Conservation (phyloP, 2,113 vertebrate genomes). For the Amphilophus citrinellus region DNA sequence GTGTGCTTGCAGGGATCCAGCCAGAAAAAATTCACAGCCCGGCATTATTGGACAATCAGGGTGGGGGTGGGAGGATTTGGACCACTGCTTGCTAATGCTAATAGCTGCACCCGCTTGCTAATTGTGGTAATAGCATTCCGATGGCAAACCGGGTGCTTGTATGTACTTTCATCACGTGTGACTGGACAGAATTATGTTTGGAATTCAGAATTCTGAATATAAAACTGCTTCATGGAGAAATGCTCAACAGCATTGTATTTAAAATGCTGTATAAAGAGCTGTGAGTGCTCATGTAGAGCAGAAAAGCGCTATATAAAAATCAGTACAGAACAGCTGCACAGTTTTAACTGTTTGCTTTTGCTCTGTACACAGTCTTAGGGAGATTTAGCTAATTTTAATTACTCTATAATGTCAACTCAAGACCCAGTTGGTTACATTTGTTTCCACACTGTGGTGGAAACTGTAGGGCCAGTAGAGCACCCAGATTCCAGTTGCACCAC, state of each 20-base stretch:
- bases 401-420: background rate
- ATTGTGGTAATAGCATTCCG: too few relatives aligned
- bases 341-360: background rate
- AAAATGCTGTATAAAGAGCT: too few relatives aligned
- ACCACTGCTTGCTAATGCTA: too few relatives aligned
- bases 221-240: too few relatives aligned
- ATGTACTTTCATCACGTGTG: constrained; percentile 20
- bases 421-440: background rate
- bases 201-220: background rate
- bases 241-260: too few relatives aligned
- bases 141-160: background rate
- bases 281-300: too few relatives aligned
- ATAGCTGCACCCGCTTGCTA: too few relatives aligned
- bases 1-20: background rate
- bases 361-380: background rate
- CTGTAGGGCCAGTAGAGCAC: background rate
- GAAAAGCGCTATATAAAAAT: too few relatives aligned
- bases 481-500: background rate
- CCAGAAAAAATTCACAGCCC: too few relatives aligned
- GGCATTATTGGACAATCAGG: too few relatives aligned
- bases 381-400: background rate
- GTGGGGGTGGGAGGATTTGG: too few relatives aligned
- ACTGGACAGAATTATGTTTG: background rate
- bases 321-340: background rate
- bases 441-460: background rate